Base-by-base conservation (phyloP, 2,888 invertebrate species). In the Azorinus chamasolen region DNA sequence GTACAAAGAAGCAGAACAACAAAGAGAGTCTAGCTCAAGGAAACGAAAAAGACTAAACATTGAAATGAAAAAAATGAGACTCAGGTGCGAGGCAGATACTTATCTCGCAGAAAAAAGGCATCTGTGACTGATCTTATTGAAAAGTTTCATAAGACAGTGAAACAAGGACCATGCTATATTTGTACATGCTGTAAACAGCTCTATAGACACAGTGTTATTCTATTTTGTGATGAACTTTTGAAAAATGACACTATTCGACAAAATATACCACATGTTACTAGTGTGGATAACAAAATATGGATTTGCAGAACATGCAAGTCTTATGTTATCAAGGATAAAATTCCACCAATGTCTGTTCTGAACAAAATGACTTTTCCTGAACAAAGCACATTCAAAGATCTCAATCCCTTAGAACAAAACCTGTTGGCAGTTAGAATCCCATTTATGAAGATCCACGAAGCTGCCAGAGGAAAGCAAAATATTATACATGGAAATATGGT, bases 401-500 rank as follows among this genome's bases (percentile, higher is more conserved):
- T 83, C 12, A 77, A 68, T 50, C 58, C 45, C 20, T 54, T 83
- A 14, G 83, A 83, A 68, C 61, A 64, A 41, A 69, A 43, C 18
- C 54, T 83, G 5, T 32, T 79, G 39, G 70, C 79, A 14, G 43
- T 48, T 10, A 22, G 55, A 20, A 24, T 79, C 41, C 79, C 79
- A 2, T 83, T 83, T 45, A 73, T 83, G 74, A 54, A 70, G 32
- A 46, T 79, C 10, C 71, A 78, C 41, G 43, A 80, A 57, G 66
- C 65, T 20, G 65, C 70, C 18, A 43, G 70, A 54, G 83, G 83
- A 45, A 55, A 59, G 37, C 72, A 77, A 27, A 53, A 53, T 5
- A 24, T 48, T n/a, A 48, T 77, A 4, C 46, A 48, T 45, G 83
- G 79, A 48, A 79, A 79, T 55, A 68, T 83, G 58, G 83, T 79